Percentiles rank a stretch among this genome's conserved stretches.
phyloP scores from a whole-genome alignment of 2,888 invertebrate species.

The Trichogramma evanescens region DNA sequence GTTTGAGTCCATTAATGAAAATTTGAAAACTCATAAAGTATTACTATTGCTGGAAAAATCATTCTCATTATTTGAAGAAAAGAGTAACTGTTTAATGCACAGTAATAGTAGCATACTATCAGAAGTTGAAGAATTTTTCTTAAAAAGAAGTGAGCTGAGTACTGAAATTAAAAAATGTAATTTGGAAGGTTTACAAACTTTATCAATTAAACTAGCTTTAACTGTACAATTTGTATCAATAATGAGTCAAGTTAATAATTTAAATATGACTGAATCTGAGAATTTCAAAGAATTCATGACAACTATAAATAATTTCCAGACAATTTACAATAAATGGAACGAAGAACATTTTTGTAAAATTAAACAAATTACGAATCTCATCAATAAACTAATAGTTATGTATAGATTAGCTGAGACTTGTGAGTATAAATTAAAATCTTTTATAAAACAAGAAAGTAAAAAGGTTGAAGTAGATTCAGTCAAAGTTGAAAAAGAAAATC shows the following conservation, averaged over 20 bases:
- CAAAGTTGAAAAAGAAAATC: not conserved
- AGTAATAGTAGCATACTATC: not conserved
- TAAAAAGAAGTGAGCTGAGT: slow-evolving; percentile 10
- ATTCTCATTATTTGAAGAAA: too few species aligned
- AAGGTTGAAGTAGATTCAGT: not conserved
- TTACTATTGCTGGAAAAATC: slow-evolving; percentile 8
- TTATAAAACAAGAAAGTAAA: not conserved
- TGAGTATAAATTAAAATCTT: not conserved
- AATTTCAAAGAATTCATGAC: not conserved
- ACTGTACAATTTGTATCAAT: slow-evolving; percentile 9
- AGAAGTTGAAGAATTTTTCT: slow-evolving; percentile 4
- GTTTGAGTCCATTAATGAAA: not conserved
- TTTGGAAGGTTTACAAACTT: slow-evolving; percentile 4
- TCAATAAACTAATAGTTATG: too few species aligned
- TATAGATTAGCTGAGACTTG: too few species aligned
- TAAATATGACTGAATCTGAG: not conserved
- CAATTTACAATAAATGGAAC: too few species aligned
- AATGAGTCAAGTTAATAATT: slow-evolving; percentile 1
- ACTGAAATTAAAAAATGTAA: slow-evolving; percentile 6
- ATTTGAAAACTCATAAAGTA: slow-evolving; percentile 12
- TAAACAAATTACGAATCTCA: not conserved
- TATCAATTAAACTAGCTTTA: slow-evolving; percentile 8
- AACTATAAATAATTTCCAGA: not conserved
- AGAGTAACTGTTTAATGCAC: too few species aligned
- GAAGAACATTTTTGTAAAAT: not conserved